These are phyloP conservation scores for Platycheirus rosarum DNA, from an alignment of 2,888 invertebrate species.

Conservation along the genomic window DNA sequence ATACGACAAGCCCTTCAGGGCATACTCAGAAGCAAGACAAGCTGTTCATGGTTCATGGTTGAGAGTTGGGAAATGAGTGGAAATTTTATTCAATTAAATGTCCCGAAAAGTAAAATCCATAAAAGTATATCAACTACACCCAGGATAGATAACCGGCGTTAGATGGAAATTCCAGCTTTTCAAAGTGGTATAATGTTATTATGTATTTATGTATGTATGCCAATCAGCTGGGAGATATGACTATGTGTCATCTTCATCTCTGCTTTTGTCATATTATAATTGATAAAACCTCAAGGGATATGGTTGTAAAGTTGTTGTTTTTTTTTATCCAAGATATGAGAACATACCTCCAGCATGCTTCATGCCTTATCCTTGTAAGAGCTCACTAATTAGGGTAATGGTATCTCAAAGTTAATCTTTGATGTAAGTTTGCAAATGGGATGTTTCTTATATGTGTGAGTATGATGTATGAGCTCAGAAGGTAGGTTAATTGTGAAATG, in stretches of 20 bases:
- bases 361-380: slow-evolving; percentile 44
- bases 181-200: too few species aligned
- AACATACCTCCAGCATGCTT: background rate
- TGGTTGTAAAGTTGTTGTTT: slow-evolving; percentile 1
- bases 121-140: slow-evolving; percentile 12
- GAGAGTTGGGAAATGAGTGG: slow-evolving; percentile 19
- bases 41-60: slow-evolving; percentile 14
- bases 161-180: background rate
- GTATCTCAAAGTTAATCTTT: slow-evolving; percentile 43
- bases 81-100: slow-evolving; percentile 65
- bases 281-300: slow-evolving; percentile 28
- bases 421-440: slow-evolving; percentile 32
- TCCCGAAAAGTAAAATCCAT: slow-evolving; percentile 12
- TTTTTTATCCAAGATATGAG: background rate
- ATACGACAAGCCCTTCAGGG: slow-evolving; percentile 9
- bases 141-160: background rate
- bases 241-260: slow-evolving; percentile 27
- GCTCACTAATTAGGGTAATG: slow-evolving; percentile 66
- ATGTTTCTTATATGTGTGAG: background rate
- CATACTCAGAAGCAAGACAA: slow-evolving; percentile 3
- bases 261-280: slow-evolving; percentile 22
- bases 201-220: background rate
- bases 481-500: slow-evolving; percentile 23
- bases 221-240: background rate
- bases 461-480: background rate